Base-by-base conservation (phyloP, 1,140 invertebrate species). In the Drosophila bipectinata region DNA sequence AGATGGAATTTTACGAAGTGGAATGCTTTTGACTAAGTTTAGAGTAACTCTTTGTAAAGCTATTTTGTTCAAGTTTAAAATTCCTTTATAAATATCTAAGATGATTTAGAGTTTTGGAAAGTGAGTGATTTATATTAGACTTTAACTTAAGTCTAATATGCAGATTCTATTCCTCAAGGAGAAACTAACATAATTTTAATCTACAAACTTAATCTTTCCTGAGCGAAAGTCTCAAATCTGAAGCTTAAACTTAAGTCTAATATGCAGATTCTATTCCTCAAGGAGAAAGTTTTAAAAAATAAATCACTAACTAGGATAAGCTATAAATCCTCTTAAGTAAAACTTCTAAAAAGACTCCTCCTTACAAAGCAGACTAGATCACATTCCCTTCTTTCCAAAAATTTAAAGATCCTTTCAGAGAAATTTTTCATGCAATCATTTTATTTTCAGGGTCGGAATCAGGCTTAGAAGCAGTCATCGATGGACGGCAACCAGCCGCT, bases 401-500 rank as follows among this genome's bases (percentile, higher is more conserved):
- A 28, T 28, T 5, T 28, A 7, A 28, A 28, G 5, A 28, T 28
- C 26, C 26, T 28, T 28, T 28, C 26, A 6, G 26, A 28, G 26
- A 28, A 28, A 28, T 15, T 44, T 5, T 67, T 67, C 32, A 5
- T 9, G 14, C 10, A 18, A 44, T 34, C 9, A 45, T n/a, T 64
- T 64, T 67, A 67, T 67, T 67, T 0, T 0, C n/a, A n/a, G 34
- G 14, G 37, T 66, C 30, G 15, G 1, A 6, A 21, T 30, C 2
- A 32, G 54, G 54, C 18, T 80, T 81, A 81, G 60, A 84, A 87
- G 41, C 71, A 83, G 32, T 54, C 41, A 26, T 81, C 30, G 52
- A 90, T 88, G 68, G 72, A 82, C 4, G 87, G 80, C 61, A 89
- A 52, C 14, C 21, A 32, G 6, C 79, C 79, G 47, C 34, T 71